Conservation (phyloP, 2,113 vertebrate species). For the Pygoscelis adeliae region DNA sequence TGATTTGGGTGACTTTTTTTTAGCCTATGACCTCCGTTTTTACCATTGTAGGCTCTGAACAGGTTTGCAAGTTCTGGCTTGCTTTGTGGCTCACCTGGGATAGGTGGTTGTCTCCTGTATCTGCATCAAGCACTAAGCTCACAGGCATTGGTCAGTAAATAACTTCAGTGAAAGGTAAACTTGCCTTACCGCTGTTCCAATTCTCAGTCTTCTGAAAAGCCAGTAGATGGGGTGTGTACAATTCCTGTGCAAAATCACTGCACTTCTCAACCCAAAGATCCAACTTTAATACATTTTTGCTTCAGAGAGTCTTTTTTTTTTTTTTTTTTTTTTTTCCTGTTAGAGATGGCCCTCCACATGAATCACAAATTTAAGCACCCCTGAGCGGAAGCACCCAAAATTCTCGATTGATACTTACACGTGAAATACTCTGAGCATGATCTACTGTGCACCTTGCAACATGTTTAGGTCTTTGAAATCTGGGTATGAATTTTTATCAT, state of each 20-base stretch:
- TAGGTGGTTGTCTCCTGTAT: neutral
- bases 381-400: neutral
- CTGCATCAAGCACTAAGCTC: neutral
- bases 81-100: neutral
- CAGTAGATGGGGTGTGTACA: constrained; percentile 63
- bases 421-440: neutral
- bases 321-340: neutral
- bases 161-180: neutral
- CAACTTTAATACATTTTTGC: neutral
- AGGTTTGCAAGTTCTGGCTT: neutral
- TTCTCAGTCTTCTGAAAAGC: constrained; percentile 34
- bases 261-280: neutral
- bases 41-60: neutral
- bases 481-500: neutral
- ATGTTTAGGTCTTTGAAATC: neutral
- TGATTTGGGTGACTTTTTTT: neutral
- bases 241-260: neutral
- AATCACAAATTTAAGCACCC: neutral
- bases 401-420: neutral
- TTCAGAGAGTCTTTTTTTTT: neutral
- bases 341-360: neutral
- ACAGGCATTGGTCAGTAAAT: neutral
- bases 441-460: neutral
- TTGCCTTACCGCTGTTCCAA: neutral
- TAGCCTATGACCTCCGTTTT: neutral